Percentiles rank a stretch among this genome's conserved stretches.
These are phyloP conservation scores for Suncus etruscus DNA, from an alignment of 2,113 vertebrate genomes.

Conservation along the genomic window DNA sequence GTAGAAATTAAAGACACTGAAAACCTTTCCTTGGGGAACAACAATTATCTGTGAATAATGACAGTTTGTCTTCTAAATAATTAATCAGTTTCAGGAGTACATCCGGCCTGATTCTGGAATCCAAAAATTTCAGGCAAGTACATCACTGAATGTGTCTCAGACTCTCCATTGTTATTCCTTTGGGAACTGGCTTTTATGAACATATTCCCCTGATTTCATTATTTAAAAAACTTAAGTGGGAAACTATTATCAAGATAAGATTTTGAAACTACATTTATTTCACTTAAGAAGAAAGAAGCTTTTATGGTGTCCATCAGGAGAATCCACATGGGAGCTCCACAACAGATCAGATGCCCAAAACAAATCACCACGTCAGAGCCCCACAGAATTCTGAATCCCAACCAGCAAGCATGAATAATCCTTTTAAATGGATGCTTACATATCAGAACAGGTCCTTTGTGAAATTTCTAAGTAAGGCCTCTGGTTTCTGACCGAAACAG, in stretches of 20 bases:
- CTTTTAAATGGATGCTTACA: constrained; percentile 76
- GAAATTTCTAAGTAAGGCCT: constrained; percentile 67
- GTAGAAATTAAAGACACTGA: constrained; percentile 59
- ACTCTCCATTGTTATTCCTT: neutral
- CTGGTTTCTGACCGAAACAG: constrained; percentile 71
- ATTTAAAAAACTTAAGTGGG: neutral
- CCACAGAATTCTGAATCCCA: constrained; percentile 73
- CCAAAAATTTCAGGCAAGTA: constrained; percentile 33
- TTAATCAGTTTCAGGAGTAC: constrained; percentile 42
- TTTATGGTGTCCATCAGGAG: constrained; percentile 55
- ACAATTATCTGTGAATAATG: constrained; percentile 44
- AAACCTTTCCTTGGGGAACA: constrained; percentile 58
- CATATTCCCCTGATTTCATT: constrained; percentile 48
- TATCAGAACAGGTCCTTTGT: constrained; percentile 75
- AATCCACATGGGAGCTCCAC: constrained; percentile 63
- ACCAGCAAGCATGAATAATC: constrained; percentile 82
- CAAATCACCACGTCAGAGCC: constrained; percentile 75
- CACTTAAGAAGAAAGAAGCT: constrained; percentile 46
- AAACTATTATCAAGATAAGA: constrained; percentile 23
- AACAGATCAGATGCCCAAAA: constrained; percentile 75
- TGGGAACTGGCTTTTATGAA: neutral
- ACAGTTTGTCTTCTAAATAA: constrained; percentile 63
- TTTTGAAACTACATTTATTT: constrained; percentile 60
- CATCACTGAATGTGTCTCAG: neutral
- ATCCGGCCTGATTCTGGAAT: constrained; percentile 17